Conservation (phyloP, 2,113 vertebrate genomes). For the Austrofundulus limnaeus region DNA sequence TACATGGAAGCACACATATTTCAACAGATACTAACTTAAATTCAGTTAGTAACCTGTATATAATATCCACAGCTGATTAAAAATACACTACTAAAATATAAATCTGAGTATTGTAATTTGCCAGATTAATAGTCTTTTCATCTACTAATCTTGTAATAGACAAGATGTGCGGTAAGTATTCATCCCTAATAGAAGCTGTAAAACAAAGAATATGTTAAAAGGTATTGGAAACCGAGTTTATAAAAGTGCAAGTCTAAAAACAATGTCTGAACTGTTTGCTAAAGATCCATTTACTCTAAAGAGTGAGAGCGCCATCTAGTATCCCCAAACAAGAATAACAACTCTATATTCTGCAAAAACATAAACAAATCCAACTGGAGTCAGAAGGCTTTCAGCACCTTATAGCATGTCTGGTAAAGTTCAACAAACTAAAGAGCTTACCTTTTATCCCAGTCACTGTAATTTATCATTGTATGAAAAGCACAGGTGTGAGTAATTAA, state of each 20-base stretch:
- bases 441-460: not conserved
- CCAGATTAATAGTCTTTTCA: no score
- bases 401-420: not conserved
- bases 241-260: not conserved
- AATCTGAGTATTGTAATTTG: no score
- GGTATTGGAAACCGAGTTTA: not conserved
- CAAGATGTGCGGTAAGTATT: no score
- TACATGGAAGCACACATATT: not conserved
- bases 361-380: not conserved
- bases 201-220: no score
- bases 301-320: constrained; percentile 75
- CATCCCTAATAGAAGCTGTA: not conserved
- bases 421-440: not conserved
- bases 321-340: constrained; percentile 19
- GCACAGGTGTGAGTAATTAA: constrained; percentile 1
- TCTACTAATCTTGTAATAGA: no score
- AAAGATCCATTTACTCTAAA: constrained; percentile 16
- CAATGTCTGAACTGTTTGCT: not conserved
- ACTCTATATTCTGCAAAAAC: not conserved
- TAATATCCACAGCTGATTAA: no score
- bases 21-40: not conserved
- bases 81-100: no score
- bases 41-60: no score
- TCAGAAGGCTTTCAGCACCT: not conserved
- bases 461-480: not conserved